Evolutionary conservation across 2,113 vertebrate species (phyloP).

Genomic region (Nibea albiflora): DNA sequence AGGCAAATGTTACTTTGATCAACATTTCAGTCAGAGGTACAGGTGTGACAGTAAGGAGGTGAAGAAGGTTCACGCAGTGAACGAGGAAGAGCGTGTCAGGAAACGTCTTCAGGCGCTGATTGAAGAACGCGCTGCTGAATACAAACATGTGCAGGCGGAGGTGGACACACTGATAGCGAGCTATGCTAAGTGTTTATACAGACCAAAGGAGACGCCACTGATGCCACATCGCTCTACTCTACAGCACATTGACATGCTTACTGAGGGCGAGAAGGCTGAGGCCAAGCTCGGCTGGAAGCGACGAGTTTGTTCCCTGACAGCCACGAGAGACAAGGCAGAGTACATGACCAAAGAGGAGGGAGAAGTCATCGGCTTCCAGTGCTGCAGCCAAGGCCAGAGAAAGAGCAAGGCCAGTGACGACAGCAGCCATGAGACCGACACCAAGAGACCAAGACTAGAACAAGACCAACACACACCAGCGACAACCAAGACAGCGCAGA

Average conservation of each 20-base stretch:
- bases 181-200: conserved; percentile 18
- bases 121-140: neutral
- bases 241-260: conserved; percentile 65
- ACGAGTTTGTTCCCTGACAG: conserved; percentile 6
- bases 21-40: too few relatives aligned
- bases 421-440: neutral
- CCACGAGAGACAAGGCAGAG: too few relatives aligned
- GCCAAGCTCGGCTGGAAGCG: conserved; percentile 30
- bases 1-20: too few relatives aligned
- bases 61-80: too few relatives aligned
- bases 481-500: neutral
- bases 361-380: too few relatives aligned
- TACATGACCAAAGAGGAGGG: too few relatives aligned
- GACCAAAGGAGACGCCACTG: conserved; percentile 65
- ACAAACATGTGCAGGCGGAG: fast-evolving
- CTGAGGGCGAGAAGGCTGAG: conserved; percentile 55
- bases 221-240: conserved; percentile 61
- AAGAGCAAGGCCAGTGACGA: neutral
- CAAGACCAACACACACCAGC: neutral
- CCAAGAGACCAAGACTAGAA: neutral
- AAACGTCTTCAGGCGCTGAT: conserved; percentile 18
- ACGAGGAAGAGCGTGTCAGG: too few relatives aligned
- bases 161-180: neutral
- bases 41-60: too few relatives aligned
- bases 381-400: too few relatives aligned